Base-by-base conservation (phyloP, 30 jellyfish, hydroid and myxozoan species). In the Aurelia aurita region DNA sequence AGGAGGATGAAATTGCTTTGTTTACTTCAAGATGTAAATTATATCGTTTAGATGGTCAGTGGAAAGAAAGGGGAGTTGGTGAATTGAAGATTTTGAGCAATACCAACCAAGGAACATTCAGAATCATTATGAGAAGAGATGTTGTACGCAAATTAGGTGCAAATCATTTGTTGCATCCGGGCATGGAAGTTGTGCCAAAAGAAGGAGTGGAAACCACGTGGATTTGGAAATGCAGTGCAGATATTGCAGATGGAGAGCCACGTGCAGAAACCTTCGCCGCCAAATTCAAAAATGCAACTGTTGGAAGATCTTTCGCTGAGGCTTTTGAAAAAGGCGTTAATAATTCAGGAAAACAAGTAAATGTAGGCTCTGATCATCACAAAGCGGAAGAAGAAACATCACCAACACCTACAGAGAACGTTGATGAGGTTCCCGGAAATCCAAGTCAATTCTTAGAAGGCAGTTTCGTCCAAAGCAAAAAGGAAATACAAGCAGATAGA, bases 61-160 rank as follows among this genome's bases (percentile, higher is more conserved):
- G 98, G 98, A 93, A 93, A 67, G 98, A 93, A 62, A 85, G 98
- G 16, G 98, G 98, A 10, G 80, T 93, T n/a, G 98, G 98, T 32
- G 97, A 87, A 15, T 73, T 93, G 78, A 93, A 93, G 47, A 82
- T 93, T 47, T 74, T 93, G 79, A 53, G 22, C 54, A 67, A 93
- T 26, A 79, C 63, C 16, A 60, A 32, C n/a, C 34, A 76, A 29
- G 64, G 66, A 16, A 77, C 73, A 14, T 73, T 88, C 18, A 85
- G 98, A 27, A 76, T 93, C 2, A 58, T 95, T 10, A 93, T 93
- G 98, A 80, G 98, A 18, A 54, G 98, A 76, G 98, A 93, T 59
- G 87, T 55, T n/a, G 90, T 94, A 14, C 77, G 80, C 62, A 85
- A 97, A 25, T 72, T 93, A 22, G 87, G 98, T 31, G 96, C 96